Evolutionary conservation across 2,888 invertebrate species (phyloP).

Genomic region (Mimas tiliae): DNA sequence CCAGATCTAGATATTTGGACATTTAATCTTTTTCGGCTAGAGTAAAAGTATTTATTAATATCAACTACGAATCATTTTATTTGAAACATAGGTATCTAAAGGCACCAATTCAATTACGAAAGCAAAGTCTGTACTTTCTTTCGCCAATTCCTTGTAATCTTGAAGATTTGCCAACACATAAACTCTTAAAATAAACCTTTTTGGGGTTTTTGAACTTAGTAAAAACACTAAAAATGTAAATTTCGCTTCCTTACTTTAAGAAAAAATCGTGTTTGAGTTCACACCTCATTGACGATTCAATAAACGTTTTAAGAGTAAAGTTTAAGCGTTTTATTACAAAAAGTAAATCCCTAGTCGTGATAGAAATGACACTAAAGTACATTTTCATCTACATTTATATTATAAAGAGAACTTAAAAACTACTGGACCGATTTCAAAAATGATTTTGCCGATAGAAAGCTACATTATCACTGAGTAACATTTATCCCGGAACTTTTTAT

Average conservation of each 20-base stretch:
- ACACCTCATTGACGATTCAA: neutral
- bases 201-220: slow-evolving; percentile 6
- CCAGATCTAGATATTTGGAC: too few relatives aligned
- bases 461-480: too few relatives aligned
- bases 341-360: neutral
- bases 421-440: too few relatives aligned
- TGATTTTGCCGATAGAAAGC: too few relatives aligned
- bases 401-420: too few relatives aligned
- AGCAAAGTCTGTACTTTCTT: neutral
- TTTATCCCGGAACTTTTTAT: too few relatives aligned
- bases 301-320: neutral
- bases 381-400: neutral
- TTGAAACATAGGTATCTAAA: too few relatives aligned
- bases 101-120: too few relatives aligned
- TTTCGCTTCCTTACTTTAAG: slow-evolving; percentile 1
- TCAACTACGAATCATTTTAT: too few relatives aligned
- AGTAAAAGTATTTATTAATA: too few relatives aligned
- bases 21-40: too few relatives aligned
- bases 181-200: slow-evolving; percentile 3
- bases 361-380: neutral
- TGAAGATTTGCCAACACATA: neutral
- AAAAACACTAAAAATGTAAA: neutral
- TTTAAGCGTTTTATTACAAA: neutral
- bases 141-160: neutral
- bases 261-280: slow-evolving; percentile 14